These are phyloP conservation scores for Sinella curviseta DNA, from an alignment of 1,140 invertebrate species.

Conservation along the genomic window DNA sequence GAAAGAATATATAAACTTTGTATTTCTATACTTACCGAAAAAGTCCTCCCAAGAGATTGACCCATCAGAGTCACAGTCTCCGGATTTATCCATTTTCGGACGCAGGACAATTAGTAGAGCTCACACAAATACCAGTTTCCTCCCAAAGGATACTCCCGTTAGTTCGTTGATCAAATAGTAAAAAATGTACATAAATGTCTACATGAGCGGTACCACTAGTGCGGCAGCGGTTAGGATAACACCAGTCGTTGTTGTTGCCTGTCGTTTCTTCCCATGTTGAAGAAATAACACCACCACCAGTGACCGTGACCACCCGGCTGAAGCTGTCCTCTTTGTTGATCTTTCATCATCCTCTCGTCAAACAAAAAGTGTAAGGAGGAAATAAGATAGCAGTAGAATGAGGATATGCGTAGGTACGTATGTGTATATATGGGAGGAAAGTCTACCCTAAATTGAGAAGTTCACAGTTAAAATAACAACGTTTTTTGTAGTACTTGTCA, in stretches of 20 bases:
- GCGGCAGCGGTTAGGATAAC: neutral
- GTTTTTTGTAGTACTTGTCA: neutral
- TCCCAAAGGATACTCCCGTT: constrained; percentile 1
- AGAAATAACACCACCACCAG: neutral
- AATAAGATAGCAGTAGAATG: neutral
- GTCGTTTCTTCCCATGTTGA: neutral
- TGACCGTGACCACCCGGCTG: constrained; percentile 5
- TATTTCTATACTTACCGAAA: constrained; percentile 56
- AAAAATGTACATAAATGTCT: neutral
- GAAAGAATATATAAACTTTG: neutral
- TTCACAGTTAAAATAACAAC: constrained; percentile 20
- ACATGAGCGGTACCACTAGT: neutral
- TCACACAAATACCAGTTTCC: neutral
- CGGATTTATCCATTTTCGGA: constrained; percentile 41
- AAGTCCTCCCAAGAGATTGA: constrained; percentile 61
- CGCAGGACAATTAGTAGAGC: constrained; percentile 25
- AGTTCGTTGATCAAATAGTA: neutral
- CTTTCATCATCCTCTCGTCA: constrained; percentile 11
- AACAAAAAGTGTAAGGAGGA: neutral
- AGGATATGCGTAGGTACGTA: neutral
- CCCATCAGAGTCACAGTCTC: constrained; percentile 57
- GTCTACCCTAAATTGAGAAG: neutral
- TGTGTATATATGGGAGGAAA: too few relatives aligned
- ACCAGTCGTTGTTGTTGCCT: neutral
- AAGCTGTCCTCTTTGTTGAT: constrained; percentile 1